Evolutionary conservation across 64 coral and sea anemone genomes (phyloP).

Genomic region (Stichodactyla mertensii): DNA sequence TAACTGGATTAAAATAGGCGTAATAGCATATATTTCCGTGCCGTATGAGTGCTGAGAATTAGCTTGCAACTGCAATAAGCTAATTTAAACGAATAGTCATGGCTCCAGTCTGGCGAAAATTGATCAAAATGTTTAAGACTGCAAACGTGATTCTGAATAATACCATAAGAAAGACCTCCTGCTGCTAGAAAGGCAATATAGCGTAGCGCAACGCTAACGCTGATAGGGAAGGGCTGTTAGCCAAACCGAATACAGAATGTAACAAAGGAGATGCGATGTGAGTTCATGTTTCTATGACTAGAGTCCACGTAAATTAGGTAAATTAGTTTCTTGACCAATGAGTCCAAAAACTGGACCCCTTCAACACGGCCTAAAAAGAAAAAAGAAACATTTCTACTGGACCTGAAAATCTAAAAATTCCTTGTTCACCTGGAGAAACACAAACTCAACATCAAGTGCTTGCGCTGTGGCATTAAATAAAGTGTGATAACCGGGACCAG

Average conservation of each 20-base stretch:
- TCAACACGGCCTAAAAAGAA: too few relatives aligned
- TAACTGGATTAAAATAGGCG: slow-evolving; percentile 19
- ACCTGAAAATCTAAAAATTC: too few relatives aligned
- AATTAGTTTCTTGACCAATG: not conserved
- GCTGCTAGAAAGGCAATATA: slow-evolving; percentile 18
- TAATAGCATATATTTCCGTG: slow-evolving; percentile 26
- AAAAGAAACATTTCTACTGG: too few relatives aligned
- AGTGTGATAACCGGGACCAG: not conserved
- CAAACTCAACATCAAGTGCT: too few relatives aligned
- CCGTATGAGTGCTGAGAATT: not conserved
- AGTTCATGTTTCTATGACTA: slow-evolving; percentile 5
- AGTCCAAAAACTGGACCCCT: not conserved
- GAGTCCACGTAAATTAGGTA: not conserved
- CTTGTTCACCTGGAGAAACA: too few relatives aligned
- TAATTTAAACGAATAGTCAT: slow-evolving; percentile 17
- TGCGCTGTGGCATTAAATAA: too few relatives aligned
- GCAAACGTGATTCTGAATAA: slow-evolving; percentile 18
- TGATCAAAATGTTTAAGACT: slow-evolving; percentile 29
- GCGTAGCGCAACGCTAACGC: not conserved
- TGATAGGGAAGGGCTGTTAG: slow-evolving; percentile 15
- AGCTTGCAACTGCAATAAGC: not conserved
- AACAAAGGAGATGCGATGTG: not conserved
- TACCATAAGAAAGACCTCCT: slow-evolving; percentile 14
- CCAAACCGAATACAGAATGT: not conserved
- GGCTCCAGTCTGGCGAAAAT: slow-evolving; percentile 21